These are phyloP conservation scores for Plectrocnemia conspersa DNA, from an alignment of 1,140 invertebrate species.

Conservation along the genomic window DNA sequence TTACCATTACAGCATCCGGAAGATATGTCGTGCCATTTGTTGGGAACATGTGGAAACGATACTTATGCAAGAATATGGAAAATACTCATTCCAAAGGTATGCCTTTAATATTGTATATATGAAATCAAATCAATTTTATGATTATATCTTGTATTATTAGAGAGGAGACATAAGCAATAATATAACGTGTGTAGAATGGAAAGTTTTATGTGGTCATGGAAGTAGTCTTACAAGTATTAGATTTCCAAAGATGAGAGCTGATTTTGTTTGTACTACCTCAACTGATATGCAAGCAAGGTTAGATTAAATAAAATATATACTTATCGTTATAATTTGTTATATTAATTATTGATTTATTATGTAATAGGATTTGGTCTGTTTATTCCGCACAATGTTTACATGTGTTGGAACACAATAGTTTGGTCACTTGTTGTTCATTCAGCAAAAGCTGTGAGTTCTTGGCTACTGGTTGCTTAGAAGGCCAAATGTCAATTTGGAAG, in stretches of 20 bases:
- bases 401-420: constrained; percentile 55
- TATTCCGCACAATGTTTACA: constrained; percentile 53
- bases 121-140: background rate
- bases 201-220: constrained; percentile 41
- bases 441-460: constrained; percentile 47
- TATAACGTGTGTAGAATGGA: constrained; percentile 23
- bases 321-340: background rate
- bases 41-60: constrained; percentile 69
- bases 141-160: constrained; percentile 5
- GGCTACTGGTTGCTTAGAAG: constrained; percentile 55
- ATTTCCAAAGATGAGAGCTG: constrained; percentile 40
- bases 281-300: constrained; percentile 42
- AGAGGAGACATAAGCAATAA: constrained; percentile 12
- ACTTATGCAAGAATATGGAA: constrained; percentile 71
- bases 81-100: constrained; percentile 42
- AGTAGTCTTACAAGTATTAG: constrained; percentile 57
- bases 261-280: constrained; percentile 44
- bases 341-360: constrained; percentile 3
- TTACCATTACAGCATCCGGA: constrained; percentile 21
- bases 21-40: constrained; percentile 21
- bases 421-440: constrained; percentile 56
- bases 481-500: constrained; percentile 54
- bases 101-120: background rate
- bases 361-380: constrained; percentile 44
- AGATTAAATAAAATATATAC: background rate